Percentiles rank a stretch among this genome's conserved stretches.
Evolutionary conservation across 2,797 vertebrate species (phyloP).

Genomic region (Thripadectes ignobilis): DNA sequence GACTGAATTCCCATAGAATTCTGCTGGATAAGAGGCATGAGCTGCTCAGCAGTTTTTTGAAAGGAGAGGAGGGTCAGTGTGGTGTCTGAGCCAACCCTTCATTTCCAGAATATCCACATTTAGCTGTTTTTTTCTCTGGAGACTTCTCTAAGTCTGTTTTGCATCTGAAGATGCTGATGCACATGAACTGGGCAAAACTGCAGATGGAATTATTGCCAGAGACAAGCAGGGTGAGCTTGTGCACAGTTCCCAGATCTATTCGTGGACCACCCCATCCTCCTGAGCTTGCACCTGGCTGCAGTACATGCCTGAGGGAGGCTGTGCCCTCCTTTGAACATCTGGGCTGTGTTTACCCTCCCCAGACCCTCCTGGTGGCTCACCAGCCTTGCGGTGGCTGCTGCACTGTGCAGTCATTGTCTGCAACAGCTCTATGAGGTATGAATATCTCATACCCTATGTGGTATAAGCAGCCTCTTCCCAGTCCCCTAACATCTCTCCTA

Average conservation of each 20-base stretch:
- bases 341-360: background rate
- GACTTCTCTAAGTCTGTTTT: background rate
- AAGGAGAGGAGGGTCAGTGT: background rate
- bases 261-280: background rate
- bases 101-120: background rate
- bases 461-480: background rate
- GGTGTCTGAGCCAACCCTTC: background rate
- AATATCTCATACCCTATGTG: background rate
- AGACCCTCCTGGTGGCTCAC: background rate
- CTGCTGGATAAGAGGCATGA: background rate
- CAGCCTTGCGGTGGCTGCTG: background rate
- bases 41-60: background rate
- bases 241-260: background rate
- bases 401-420: rapidly evolving
- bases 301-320: background rate
- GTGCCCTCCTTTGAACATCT: background rate
- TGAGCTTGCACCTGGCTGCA: background rate
- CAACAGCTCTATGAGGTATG: background rate
- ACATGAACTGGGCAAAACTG: background rate
- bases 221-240: background rate
- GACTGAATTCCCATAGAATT: background rate
- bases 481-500: background rate
- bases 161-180: background rate
- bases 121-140: background rate
- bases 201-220: background rate